phyloP scores from a whole-genome alignment of 2,888 invertebrate species.

The Peribatodes rhomboidaria region DNA sequence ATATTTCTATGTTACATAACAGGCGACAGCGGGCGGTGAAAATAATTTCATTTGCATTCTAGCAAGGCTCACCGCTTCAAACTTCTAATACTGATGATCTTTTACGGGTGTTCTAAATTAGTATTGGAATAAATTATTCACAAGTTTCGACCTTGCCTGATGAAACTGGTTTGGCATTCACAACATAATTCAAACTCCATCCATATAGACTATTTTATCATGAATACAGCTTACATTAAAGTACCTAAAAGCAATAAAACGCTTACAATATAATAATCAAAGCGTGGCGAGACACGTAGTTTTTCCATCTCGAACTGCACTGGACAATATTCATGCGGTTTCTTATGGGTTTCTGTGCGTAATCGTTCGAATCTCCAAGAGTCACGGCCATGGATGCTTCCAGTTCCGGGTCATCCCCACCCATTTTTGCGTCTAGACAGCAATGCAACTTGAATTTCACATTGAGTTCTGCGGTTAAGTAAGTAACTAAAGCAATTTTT shows the following conservation, averaged over 20 bases:
- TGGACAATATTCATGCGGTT: constrained; percentile 19
- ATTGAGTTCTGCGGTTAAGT: constrained; percentile 79
- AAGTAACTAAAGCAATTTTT: constrained; percentile 86
- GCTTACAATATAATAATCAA: constrained; percentile 28
- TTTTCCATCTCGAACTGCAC: constrained; percentile 22
- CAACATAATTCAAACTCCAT: constrained; percentile 68
- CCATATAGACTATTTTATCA: constrained; percentile 56
- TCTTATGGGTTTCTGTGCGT: constrained; percentile 27
- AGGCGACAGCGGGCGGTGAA: constrained; percentile 25
- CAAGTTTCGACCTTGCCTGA: constrained; percentile 72
- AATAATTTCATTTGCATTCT: constrained; percentile 31
- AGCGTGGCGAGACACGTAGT: constrained; percentile 14
- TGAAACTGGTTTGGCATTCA: constrained; percentile 79
- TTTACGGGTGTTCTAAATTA: constrained; percentile 54
- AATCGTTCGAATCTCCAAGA: constrained; percentile 51
- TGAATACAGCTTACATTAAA: constrained; percentile 44
- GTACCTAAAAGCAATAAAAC: constrained; percentile 27
- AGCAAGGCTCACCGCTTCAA: constrained; percentile 24
- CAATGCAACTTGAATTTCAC: constrained; percentile 79
- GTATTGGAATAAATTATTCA: constrained; percentile 68
- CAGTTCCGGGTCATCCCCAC: constrained; percentile 79
- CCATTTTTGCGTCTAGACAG: constrained; percentile 62
- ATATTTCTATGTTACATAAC: constrained; percentile 25
- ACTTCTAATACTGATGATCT: constrained; percentile 40
- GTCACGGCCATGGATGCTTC: constrained; percentile 69